Conservation (phyloP, 2,113 vertebrate species). For the Lepisosteus osseus region DNA sequence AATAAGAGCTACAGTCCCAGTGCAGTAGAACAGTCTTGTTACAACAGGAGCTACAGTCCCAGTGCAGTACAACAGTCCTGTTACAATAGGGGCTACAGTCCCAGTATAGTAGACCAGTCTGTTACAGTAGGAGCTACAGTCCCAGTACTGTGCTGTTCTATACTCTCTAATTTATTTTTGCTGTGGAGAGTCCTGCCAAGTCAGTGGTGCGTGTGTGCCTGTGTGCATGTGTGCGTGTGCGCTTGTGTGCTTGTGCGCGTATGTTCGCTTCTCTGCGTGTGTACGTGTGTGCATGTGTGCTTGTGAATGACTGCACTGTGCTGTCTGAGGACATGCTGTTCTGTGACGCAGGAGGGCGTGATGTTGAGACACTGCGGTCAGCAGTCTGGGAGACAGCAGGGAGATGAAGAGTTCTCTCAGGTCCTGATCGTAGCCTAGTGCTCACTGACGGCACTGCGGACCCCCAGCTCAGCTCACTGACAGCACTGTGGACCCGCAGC, state of each 20-base stretch:
- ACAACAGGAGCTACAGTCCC: too few species aligned
- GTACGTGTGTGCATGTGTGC: slow-evolving; percentile 28
- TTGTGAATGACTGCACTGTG: slow-evolving; percentile 51
- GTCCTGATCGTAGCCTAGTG: too few species aligned
- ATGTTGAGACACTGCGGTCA: slow-evolving; percentile 20
- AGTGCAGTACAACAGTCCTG: too few species aligned
- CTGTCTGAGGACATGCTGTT: slow-evolving; percentile 45
- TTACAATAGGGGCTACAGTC: too few species aligned
- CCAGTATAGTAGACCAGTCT: too few species aligned
- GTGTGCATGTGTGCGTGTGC: slow-evolving; percentile 21
- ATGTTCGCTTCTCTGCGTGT: slow-evolving; percentile 25
- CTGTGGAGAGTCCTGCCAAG: slow-evolving; percentile 3
- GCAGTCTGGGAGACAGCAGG: neutral
- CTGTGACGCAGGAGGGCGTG: slow-evolving; percentile 45
- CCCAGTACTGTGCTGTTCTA: too few species aligned
- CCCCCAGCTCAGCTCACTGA: too few species aligned
- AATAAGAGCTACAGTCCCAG: too few species aligned
- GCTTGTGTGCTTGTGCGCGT: slow-evolving; percentile 18
- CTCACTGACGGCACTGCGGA: too few species aligned
- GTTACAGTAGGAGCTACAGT: too few species aligned
- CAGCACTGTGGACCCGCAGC: too few species aligned
- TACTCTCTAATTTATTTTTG: neutral
- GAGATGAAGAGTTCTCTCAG: neutral
- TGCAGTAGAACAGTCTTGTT: too few species aligned
- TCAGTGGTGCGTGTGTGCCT: slow-evolving; percentile 16